phyloP scores from a whole-genome alignment of 23 tunicate species.

The Trididemnum nubilum region DNA sequence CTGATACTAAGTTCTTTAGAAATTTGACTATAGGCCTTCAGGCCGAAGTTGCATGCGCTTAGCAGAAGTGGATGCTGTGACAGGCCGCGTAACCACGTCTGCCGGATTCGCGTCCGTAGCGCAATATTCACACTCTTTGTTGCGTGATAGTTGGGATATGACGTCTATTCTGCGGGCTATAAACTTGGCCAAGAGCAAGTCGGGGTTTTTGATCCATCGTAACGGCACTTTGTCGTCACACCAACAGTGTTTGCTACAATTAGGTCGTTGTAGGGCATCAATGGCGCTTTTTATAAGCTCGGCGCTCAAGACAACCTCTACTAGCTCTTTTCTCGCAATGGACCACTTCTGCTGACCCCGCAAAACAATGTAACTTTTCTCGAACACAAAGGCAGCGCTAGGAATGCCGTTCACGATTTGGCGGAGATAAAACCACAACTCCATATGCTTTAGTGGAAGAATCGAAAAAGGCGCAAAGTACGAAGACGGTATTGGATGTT shows the following conservation, averaged over 20 bases:
- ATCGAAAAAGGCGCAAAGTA: too few relatives aligned
- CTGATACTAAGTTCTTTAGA: background rate
- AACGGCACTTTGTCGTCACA: background rate
- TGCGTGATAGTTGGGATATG: background rate
- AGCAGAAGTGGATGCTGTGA: background rate
- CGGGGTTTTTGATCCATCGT: conserved; percentile 12
- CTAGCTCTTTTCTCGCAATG: conserved; percentile 23
- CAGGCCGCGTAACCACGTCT: conserved; percentile 8
- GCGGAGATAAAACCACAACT: background rate
- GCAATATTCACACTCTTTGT: background rate
- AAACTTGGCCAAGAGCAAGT: conserved; percentile 8
- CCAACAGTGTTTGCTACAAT: conserved; percentile 1
- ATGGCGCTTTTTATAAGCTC: background rate
- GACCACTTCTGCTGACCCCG: background rate
- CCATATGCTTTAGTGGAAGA: conserved; percentile 12
- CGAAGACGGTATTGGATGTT: too few relatives aligned
- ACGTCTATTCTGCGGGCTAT: background rate
- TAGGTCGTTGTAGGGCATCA: background rate
- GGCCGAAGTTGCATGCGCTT: background rate
- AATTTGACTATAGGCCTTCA: background rate
- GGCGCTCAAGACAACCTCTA: background rate
- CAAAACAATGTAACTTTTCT: background rate
- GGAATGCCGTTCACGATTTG: background rate
- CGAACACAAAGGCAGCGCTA: conserved; percentile 7
- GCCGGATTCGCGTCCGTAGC: background rate